These are phyloP conservation scores for Tretioscincus oriximinensis DNA, from an alignment of 2,113 vertebrate genomes.

Conservation along the genomic window DNA sequence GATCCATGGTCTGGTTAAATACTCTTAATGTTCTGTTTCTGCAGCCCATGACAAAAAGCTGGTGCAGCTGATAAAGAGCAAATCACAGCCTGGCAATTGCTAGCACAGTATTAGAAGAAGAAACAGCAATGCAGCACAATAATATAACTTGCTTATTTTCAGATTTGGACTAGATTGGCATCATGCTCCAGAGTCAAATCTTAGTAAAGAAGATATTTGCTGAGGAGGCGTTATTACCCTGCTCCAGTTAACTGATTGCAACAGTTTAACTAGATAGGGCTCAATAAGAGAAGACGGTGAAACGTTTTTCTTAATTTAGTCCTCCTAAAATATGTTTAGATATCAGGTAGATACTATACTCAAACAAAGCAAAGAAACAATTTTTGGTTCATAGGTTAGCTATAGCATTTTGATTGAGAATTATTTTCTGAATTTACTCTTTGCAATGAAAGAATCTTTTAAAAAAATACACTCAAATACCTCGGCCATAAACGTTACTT, in stretches of 20 bases:
- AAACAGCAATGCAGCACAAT: conserved; percentile 82
- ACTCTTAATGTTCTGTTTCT: conserved; percentile 73
- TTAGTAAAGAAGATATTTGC: conserved; percentile 26
- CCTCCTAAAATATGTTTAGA: conserved; percentile 30
- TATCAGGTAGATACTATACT: conserved; percentile 38
- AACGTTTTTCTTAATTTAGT: conserved; percentile 50
- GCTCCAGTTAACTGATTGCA: conserved; percentile 22
- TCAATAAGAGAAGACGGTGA: conserved; percentile 41
- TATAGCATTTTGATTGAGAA: conserved; percentile 44
- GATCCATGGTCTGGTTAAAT: conserved; percentile 38
- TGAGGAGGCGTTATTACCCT: conserved; percentile 6
- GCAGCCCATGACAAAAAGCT: conserved; percentile 71
- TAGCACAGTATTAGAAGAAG: conserved; percentile 65
- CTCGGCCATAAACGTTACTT: conserved; percentile 59
- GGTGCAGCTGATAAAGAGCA: conserved; percentile 73
- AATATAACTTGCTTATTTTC: conserved; percentile 59
- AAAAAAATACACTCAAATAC: conserved; percentile 49
- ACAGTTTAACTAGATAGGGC: conserved; percentile 31
- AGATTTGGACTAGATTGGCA: conserved; percentile 75
- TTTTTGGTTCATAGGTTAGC: conserved; percentile 39
- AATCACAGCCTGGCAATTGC: conserved; percentile 69
- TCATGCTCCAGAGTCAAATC: conserved; percentile 49
- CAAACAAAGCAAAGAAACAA: conserved; percentile 51
- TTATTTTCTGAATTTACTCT: conserved; percentile 43
- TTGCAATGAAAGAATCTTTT: conserved; percentile 36